These are phyloP conservation scores for Gallinago paraguaiae DNA, from an alignment of 2,113 vertebrate genomes.

Conservation along the genomic window DNA sequence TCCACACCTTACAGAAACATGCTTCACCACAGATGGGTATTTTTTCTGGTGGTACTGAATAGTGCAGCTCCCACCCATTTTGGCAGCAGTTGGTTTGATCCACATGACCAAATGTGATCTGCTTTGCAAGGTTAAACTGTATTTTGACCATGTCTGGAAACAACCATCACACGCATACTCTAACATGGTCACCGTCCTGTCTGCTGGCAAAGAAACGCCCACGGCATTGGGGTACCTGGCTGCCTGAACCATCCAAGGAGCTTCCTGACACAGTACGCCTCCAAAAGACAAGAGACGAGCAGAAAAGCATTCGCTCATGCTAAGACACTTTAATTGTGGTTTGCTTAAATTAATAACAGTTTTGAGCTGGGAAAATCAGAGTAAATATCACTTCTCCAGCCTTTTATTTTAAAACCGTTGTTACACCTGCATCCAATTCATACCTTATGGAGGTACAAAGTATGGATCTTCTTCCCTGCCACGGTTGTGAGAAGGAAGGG, in stretches of 20 bases:
- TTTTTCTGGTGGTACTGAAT: neutral
- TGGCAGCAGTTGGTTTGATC: neutral
- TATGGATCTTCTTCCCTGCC: neutral
- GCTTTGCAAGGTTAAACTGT: neutral
- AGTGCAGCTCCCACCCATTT: accelerated
- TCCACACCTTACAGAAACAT: accelerated
- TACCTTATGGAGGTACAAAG: neutral
- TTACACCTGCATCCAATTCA: neutral
- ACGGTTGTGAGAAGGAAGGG: neutral
- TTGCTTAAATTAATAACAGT: neutral
- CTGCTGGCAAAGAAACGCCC: neutral
- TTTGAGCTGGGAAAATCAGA: neutral
- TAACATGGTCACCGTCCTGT: accelerated
- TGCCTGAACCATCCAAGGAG: accelerated
- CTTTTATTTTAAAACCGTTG: neutral
- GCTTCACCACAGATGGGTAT: neutral
- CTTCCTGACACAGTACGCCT: neutral
- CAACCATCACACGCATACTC: neutral
- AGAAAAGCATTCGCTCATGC: neutral
- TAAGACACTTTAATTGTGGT: neutral
- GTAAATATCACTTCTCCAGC: neutral
- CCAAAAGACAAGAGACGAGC: neutral
- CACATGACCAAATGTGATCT: neutral
- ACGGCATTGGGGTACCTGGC: too few species aligned
- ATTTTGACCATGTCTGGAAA: neutral